These are phyloP conservation scores for Pipistrellus pygmaeus DNA, from an alignment of 2,797 vertebrate genomes.

Conservation along the genomic window DNA sequence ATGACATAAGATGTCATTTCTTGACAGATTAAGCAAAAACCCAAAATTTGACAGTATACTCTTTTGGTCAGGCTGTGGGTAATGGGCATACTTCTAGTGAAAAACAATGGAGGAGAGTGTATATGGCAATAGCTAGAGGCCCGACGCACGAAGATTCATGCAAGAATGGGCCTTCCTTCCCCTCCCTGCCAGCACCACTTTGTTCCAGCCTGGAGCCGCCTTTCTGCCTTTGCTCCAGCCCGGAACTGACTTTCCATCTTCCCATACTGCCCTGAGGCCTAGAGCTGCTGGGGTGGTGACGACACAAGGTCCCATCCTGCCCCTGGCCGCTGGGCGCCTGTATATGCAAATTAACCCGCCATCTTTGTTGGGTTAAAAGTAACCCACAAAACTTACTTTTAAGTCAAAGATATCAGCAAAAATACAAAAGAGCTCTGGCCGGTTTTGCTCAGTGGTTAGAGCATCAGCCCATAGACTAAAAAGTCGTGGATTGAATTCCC, in stretches of 20 bases:
- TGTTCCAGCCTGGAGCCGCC: too few relatives aligned
- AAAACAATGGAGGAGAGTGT: neutral
- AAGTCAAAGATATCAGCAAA: neutral
- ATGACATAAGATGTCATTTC: neutral
- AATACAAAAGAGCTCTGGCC: neutral
- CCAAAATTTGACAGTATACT: neutral
- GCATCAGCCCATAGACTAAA: neutral
- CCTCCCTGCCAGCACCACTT: too few relatives aligned
- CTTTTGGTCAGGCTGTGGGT: neutral
- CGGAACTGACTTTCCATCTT: too few relatives aligned
- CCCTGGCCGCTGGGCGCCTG: too few relatives aligned
- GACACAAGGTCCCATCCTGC: too few relatives aligned
- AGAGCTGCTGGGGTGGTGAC: too few relatives aligned
- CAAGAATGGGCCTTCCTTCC: too few relatives aligned
- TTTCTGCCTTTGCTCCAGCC: too few relatives aligned
- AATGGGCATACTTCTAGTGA: neutral
- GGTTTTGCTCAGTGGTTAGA: neutral
- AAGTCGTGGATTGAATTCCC: rapidly evolving
- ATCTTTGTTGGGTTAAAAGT: too few relatives aligned
- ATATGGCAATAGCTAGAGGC: neutral
- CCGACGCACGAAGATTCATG: too few relatives aligned
- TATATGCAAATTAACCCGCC: too few relatives aligned
- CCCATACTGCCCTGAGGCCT: too few relatives aligned
- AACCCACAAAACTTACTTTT: neutral
- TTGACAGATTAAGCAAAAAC: neutral